Base-by-base conservation (phyloP, 2,888 invertebrate species). In the Caenorhabditis parvicauda region DNA sequence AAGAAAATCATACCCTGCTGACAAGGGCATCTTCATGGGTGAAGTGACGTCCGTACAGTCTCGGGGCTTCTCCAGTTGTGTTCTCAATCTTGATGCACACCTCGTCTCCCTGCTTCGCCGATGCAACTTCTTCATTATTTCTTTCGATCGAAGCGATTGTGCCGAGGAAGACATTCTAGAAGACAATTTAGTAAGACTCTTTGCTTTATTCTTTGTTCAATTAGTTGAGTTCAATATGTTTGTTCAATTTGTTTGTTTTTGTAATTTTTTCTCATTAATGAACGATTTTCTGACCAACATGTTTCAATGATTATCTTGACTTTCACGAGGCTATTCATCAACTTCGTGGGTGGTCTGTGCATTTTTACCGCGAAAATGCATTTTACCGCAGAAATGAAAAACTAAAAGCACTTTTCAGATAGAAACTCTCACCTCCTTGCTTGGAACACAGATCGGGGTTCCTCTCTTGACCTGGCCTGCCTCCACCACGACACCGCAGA, bases 21-120 rank as follows among this genome's bases (percentile, higher is more conserved):
- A 94, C 88, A 69, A 98, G 87, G 82, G 91, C 86, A 84, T 98
- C 98, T 38, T 89, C 92, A 80, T 92, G 90, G 81, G 95, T 95
- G 84, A 99, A 99, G 85, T 99, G 98, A 57, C 98, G 87, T 12
- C 98, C 98, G 83, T 89, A 93, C 89, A 99, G 90, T 86, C 96
- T 96, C 44, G 98, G 98, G 45, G 96, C 89, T 83, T 98, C 95
- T n/a, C 96, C 96, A 17, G 93, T 91, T 46, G 91, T 88, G 27
- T 93, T 90, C 77, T 96, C 95, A 72, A 99, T 96, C 86, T 80
- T 80, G 80, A 94, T 88, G 85, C 93, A 93, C 37, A 94, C 70
- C 72, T 85, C 85, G 63, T 83, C 82, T 22, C 98, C 98, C 83
- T 92, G 92, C 67, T 91, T 87, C 12, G 96, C 98, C n/a, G 87